Percentiles rank a stretch among this genome's conserved stretches.
phyloP scores from a whole-genome alignment of 2,113 vertebrate species.

The Tretioscincus oriximinensis region DNA sequence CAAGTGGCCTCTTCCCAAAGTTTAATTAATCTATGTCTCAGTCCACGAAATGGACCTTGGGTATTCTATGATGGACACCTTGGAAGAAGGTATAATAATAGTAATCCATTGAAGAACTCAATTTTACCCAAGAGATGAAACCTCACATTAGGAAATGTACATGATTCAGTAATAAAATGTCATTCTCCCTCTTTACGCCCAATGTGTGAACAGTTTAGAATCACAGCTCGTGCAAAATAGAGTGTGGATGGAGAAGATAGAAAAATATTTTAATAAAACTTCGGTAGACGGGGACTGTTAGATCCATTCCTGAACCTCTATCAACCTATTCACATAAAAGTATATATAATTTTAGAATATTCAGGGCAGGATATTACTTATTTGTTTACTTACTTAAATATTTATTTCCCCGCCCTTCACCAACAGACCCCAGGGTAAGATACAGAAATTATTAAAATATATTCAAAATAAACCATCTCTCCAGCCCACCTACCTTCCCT shows the following conservation, averaged over 20 bases:
- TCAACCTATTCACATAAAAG: not conserved
- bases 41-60: constrained; percentile 7
- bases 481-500: no score
- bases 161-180: not conserved
- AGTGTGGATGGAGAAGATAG: not conserved
- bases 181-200: constrained; percentile 12
- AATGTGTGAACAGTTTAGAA: not conserved
- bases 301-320: no score
- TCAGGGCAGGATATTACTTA: not conserved
- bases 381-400: no score
- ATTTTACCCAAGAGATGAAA: constrained; percentile 33
- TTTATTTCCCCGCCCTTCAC: no score
- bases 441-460: no score
- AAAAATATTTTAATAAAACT: no score
- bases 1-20: constrained; percentile 8
- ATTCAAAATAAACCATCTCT: no score
- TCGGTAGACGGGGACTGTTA: no score
- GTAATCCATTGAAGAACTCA: constrained; percentile 33
- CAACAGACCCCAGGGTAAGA: no score
- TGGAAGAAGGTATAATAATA: constrained; percentile 24
- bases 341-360: not conserved
- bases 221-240: not conserved
- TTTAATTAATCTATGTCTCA: constrained; percentile 11
- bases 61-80: constrained; percentile 24
- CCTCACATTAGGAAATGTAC: constrained; percentile 15